Base-by-base conservation (phyloP, 2,113 vertebrate genomes). In the Otocyon megalotis region DNA sequence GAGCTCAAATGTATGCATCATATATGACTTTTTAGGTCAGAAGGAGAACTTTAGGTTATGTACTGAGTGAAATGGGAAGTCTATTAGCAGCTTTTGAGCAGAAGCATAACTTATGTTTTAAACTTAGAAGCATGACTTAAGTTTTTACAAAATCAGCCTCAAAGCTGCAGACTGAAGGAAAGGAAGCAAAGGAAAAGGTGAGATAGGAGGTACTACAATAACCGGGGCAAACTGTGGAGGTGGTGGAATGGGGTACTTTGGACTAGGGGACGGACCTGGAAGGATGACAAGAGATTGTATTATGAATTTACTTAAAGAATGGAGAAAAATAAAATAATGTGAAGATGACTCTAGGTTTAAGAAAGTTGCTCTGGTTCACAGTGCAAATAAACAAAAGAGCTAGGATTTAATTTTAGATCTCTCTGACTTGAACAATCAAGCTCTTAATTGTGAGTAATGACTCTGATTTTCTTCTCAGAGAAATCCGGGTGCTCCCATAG, bases 1-100 rank as follows among this genome's bases (percentile, higher is more conserved):
- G 11, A 13, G 8, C 19, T 50, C 53, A 60, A 5, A 4, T 4
- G 15, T n/a, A 3, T 19, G 15, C 3, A 60, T 14, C 5, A 0
- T 4, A 1, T 5, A 26, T 16, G 56, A 26, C 37, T 71, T 20
- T 53, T 53, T 15, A 48, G 9, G 43, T 50, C 54, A 7, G 3
- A 48, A n/a, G 56, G 60, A 71, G 26, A 12, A 77, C 28, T 30
- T 63, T 4, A 26, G 48, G 10, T 83, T 63, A 81, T 35, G 86
- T 37, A 81, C 13, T 69, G 28, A 72, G 56, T 30, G 30, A 82
- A 76, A 37, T 9, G 5, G 28, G 20, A 91, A 58, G 5, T 24
- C 19, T 19, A 16, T 28, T 48, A 48, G 62, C 16, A n/a, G n/a
- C 50, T 15, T 58, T 58, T 24, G 50, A 67, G 65, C n/a, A 63